phyloP scores from a whole-genome alignment of 2,797 vertebrate species.

The Corythornis leucogaster region DNA sequence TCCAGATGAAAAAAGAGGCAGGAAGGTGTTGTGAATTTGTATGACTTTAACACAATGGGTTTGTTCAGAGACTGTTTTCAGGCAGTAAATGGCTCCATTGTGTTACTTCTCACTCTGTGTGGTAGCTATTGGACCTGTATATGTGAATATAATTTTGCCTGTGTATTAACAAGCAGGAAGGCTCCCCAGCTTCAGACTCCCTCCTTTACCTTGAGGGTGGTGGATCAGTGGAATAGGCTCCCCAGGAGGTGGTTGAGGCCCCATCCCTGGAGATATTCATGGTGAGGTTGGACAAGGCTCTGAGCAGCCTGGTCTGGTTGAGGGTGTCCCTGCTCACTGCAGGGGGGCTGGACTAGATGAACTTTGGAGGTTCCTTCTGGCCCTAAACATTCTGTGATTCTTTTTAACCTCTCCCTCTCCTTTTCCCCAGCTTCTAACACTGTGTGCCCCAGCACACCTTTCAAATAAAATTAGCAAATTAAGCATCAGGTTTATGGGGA shows the following conservation, averaged over 20 bases:
- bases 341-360: too few relatives aligned
- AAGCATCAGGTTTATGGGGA: neutral
- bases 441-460: neutral
- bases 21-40: conserved; percentile 71
- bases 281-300: too few relatives aligned
- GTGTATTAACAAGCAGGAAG: conserved; percentile 40
- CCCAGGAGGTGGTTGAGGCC: too few relatives aligned
- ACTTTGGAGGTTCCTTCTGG: too few relatives aligned
- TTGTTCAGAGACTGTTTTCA: conserved; percentile 71
- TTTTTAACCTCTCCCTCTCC: neutral
- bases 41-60: conserved; percentile 72
- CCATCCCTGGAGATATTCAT: too few relatives aligned
- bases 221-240: too few relatives aligned
- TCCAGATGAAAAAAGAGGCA: conserved; percentile 50
- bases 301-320: too few relatives aligned
- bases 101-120: conserved; percentile 41
- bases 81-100: conserved; percentile 72
- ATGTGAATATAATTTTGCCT: conserved; percentile 66
- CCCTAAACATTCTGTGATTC: neutral
- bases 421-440: neutral
- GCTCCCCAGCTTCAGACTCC: neutral
- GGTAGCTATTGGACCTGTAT: conserved; percentile 37
- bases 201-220: neutral
- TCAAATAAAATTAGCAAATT: conserved; percentile 12
- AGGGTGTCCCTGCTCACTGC: too few relatives aligned